Percentiles rank a stretch among this genome's conserved stretches.
Evolutionary conservation across 2,888 invertebrate genomes (phyloP).

Genomic region (Melolontha melolontha): DNA sequence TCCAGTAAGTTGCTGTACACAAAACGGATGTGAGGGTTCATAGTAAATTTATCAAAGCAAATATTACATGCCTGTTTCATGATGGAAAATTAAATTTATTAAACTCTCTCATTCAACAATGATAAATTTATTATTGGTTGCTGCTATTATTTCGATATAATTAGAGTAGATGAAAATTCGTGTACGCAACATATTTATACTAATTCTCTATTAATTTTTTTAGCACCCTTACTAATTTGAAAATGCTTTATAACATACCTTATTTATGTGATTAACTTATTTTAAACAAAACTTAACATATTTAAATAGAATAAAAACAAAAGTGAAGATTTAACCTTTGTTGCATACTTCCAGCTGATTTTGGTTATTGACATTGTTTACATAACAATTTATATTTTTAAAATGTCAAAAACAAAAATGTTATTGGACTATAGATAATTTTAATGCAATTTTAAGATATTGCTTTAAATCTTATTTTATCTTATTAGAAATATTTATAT

Average conservation of each 20-base stretch:
- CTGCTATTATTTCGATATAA: conserved; percentile 24
- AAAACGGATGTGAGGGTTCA: conserved; percentile 37
- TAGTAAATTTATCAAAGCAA: conserved; percentile 29
- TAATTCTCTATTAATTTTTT: conserved; percentile 17
- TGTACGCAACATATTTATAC: conserved; percentile 32
- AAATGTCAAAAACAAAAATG: too few relatives aligned
- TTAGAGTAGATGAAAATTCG: conserved; percentile 32
- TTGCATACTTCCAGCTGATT: too few relatives aligned
- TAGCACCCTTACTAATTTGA: conserved; percentile 34
- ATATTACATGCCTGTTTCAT: conserved; percentile 23
- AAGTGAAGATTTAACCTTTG: too few relatives aligned
- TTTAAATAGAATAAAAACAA: conserved; percentile 12
- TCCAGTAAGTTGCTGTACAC: conserved; percentile 74
- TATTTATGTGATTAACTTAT: conserved; percentile 19
- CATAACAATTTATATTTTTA: too few relatives aligned
- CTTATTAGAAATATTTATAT: too few relatives aligned
- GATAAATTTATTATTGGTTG: conserved; percentile 32
- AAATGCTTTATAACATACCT: conserved; percentile 36
- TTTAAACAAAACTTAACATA: conserved; percentile 11
- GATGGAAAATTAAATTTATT: conserved; percentile 37
- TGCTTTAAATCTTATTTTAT: too few relatives aligned
- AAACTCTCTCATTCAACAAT: conserved; percentile 48
- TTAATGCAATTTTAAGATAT: too few relatives aligned
- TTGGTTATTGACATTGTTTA: too few relatives aligned
- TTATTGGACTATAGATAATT: too few relatives aligned